Base-by-base conservation (phyloP, 2,797 vertebrate genomes). In the Pipistrellus pipistrellus region DNA sequence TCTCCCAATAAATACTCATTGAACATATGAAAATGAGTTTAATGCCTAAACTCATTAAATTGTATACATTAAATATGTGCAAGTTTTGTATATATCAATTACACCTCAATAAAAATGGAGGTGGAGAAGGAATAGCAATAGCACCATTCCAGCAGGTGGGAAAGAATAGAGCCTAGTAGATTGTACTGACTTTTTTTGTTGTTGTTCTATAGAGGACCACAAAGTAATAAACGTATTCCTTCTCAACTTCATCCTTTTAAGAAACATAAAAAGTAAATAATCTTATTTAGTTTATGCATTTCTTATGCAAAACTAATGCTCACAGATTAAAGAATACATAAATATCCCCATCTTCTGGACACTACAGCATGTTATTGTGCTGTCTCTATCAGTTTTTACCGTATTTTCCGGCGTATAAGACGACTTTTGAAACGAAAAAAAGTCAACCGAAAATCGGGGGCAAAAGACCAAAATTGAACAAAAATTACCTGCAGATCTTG, bases 211-310 rank as follows among this genome's bases (percentile, higher is more conserved):
- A 80, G 10, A 92, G 71, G 59, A 71, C 23, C 14, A 14, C 55
- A 85, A 82, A 90, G 17, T 77, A 71, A 86, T 53, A 75, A 53
- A 66, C 10, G 66, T 5, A 41, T 27, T 7, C 44, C 66, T 72
- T 83, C 20, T 73, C 35, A 71, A 46, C 17, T 69, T 88, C n/a
- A 44, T 8, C 59, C 62, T 80, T 86, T 81, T 38, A 41, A 9
- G 71, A 95, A 94, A 89, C 25, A 72, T 85, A 77, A 85, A 81
- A 72, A 83, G 53, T 41, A 51, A 82, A 73, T 20, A 81, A 53
- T 64, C 68, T 72, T 94, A 35, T 38, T 91, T 57, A n/a, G 27
- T 51, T 62, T 86, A 89, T 86, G 30, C 2, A 9, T 51, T 73
- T 96, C 48, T 83, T 20, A 73, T n/a, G 38, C 55, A 41, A 59